Conservation (phyloP, 53 echinoderm and acorn worm species). For the Henricia sp. region DNA sequence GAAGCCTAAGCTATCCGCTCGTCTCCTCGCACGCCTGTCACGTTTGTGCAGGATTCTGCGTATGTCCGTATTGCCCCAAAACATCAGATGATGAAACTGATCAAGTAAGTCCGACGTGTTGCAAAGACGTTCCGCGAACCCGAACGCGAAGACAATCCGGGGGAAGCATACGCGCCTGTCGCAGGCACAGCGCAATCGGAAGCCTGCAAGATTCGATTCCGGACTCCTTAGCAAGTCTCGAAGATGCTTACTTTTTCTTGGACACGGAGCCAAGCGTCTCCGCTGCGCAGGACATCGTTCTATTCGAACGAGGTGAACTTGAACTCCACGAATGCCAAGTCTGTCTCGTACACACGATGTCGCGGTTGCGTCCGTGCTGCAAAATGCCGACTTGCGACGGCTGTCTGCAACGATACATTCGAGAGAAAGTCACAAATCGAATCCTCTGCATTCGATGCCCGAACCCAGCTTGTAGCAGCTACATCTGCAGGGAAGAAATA, state of each 20-base stretch:
- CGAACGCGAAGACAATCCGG: not conserved
- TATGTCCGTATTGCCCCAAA: slow-evolving; percentile 1
- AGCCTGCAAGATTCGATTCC: not conserved
- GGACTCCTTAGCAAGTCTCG: slow-evolving; percentile 6
- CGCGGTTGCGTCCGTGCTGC: slow-evolving; percentile 56
- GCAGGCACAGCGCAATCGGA: not conserved
- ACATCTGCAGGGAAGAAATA: slow-evolving; percentile 63
- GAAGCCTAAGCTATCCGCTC: slow-evolving; percentile 40
- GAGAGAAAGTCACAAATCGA: slow-evolving; percentile 50
- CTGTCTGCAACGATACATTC: slow-evolving; percentile 57
- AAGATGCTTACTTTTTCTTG: not conserved
- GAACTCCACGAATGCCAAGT: slow-evolving; percentile 51
- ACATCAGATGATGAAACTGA: not conserved
- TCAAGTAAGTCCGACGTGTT: not conserved
- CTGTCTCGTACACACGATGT: slow-evolving; percentile 19
- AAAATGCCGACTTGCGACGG: slow-evolving; percentile 47
- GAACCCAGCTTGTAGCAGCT: slow-evolving; percentile 54
- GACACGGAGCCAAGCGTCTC: slow-evolving; percentile 21
- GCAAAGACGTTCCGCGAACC: too few relatives aligned
- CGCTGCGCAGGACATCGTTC: not conserved
- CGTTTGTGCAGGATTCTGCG: slow-evolving; percentile 3
- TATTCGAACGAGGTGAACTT: slow-evolving; percentile 1
- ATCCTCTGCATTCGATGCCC: slow-evolving; percentile 64
- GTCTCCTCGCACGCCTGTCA: slow-evolving; percentile 15
- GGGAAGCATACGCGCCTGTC: slow-evolving; percentile 21